Evolutionary conservation across 2,113 vertebrate species (phyloP).

Genomic region (Aviceda subcristata): DNA sequence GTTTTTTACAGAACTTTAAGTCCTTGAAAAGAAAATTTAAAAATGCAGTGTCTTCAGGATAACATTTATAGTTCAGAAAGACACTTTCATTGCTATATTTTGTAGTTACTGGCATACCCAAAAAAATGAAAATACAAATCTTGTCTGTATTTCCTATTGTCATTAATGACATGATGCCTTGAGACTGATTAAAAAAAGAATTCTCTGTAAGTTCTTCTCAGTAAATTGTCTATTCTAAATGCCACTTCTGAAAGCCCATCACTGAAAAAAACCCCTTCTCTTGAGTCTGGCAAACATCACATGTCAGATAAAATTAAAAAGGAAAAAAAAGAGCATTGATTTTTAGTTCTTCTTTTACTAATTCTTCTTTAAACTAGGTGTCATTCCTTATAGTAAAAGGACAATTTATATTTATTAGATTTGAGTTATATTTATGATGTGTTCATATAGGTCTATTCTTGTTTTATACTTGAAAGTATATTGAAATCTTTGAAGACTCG

Average conservation of each 20-base stretch:
- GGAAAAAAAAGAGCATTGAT: neutral
- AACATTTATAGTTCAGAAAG: neutral
- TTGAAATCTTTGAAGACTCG: neutral
- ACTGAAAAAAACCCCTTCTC: neutral
- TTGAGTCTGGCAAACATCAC: neutral
- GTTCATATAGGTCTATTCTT: neutral
- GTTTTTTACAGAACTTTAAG: neutral
- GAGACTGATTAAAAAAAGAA: neutral
- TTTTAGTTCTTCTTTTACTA: slow-evolving; percentile 18
- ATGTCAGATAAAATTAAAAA: neutral
- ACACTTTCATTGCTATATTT: neutral
- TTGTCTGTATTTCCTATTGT: neutral
- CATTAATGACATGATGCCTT: neutral
- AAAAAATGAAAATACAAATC: neutral
- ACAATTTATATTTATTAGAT: slow-evolving; percentile 29
- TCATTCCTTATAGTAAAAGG: neutral
- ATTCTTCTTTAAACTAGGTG: slow-evolving; percentile 7
- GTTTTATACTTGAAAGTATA: neutral
- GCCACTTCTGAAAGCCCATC: neutral
- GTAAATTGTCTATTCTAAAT: neutral
- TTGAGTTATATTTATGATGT: neutral
- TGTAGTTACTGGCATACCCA: neutral
- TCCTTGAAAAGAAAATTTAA: neutral
- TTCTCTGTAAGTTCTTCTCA: neutral
- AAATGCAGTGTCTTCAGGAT: neutral